Conservation (phyloP, 2,888 invertebrate species). For the Drosophila tripunctata region DNA sequence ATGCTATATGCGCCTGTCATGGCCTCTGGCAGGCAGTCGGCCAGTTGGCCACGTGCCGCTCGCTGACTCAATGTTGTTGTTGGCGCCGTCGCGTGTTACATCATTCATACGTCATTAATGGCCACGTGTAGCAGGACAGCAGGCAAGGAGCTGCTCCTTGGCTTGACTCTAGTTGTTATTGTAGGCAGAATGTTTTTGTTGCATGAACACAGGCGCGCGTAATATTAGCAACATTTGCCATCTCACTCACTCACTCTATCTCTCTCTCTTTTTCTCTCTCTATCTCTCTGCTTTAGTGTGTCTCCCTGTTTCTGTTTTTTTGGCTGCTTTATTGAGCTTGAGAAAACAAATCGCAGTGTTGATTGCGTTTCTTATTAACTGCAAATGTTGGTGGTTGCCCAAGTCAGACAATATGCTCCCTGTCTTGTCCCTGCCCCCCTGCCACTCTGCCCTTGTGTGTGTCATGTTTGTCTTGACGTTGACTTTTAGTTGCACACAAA, state of each 20-base stretch:
- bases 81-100: slow-evolving; percentile 83
- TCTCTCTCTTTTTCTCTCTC: neutral
- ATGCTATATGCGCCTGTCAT: slow-evolving; percentile 58
- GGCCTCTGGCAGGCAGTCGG: slow-evolving; percentile 58
- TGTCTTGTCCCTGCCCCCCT: slow-evolving; percentile 36
- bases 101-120: slow-evolving; percentile 85
- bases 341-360: slow-evolving; percentile 82
- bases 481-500: slow-evolving; percentile 70
- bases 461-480: slow-evolving; percentile 80
- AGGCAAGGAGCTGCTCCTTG: too few relatives aligned
- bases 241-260: neutral
- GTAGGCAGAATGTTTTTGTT: slow-evolving; percentile 71
- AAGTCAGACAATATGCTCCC: slow-evolving; percentile 71
- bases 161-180: slow-evolving; percentile 52
- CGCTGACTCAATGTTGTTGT: slow-evolving; percentile 35
- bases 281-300: neutral
- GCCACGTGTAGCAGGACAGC: slow-evolving; percentile 82
- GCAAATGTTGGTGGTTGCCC: slow-evolving; percentile 59
- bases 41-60: slow-evolving; percentile 71
- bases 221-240: slow-evolving; percentile 64
- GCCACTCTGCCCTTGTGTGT: slow-evolving; percentile 15
- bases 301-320: slow-evolving; percentile 1
- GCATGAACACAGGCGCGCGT: slow-evolving; percentile 55
- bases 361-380: slow-evolving; percentile 82
- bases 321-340: slow-evolving; percentile 69